Evolutionary conservation across 2,888 invertebrate genomes (phyloP), one percentile per base, ranked within the genome.

Genomic region (Gnatocerus cornutus): DNA sequence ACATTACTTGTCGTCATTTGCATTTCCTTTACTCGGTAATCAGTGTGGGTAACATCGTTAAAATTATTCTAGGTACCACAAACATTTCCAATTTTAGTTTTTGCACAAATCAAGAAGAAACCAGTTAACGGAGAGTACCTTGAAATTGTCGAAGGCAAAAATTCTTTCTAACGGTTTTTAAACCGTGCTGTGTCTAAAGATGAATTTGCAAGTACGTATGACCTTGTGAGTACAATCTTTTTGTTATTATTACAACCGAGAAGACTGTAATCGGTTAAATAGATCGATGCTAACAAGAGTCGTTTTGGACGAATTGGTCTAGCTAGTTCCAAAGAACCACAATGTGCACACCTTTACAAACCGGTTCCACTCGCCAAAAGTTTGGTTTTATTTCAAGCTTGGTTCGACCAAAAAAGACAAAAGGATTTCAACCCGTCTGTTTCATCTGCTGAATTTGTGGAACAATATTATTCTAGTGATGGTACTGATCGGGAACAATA

Each of bases 361-460:
- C 64, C 55, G 64, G 53, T 64, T 64, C 41, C 39, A n/a, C n/a
- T 53, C 1, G 33, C 64, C 64, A 50, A 64, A 64, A 55, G 56
- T 55, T n/a, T n/a, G n/a, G n/a, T n/a, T n/a, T n/a, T n/a, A n/a
- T 59, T 59, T 59, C n/a, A 59, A 59, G 56, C 41, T 27, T 16
- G 41, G 4, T 13, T n/a, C 10, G 27, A 14, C 13, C 33, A 37
- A 53, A 37, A 30, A 30, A 53, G 30, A 16, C 27, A 16, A 55
- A 56, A 33, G 5, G 8, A 39, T 33, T 53, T 27, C 33, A 37
- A 14, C 5, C 10, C 8, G 13, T 21, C 21, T 30, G 12, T 10
- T 53, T 53, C 55, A 55, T 16, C 55, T 21, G 21, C 21, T 3
- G 2, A 21, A 4, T n/a, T n/a, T 10, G 39, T 12, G 21, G n/a